Percentiles rank a stretch among this genome's conserved stretches.
phyloP scores from a whole-genome alignment of 2,888 invertebrate species.

The Saturnia pavonia region DNA sequence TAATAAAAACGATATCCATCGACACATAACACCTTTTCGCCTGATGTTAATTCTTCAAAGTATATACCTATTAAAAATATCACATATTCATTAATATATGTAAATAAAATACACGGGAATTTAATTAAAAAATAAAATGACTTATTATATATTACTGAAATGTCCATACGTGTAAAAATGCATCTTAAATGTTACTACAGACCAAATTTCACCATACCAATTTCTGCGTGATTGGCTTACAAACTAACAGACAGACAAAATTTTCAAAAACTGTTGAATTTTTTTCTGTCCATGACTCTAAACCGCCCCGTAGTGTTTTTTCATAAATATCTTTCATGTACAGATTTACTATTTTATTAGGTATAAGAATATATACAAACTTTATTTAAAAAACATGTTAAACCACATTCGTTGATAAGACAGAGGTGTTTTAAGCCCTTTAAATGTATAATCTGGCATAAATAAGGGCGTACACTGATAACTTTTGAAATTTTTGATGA shows the following conservation, averaged over 20 bases:
- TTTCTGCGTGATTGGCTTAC: too few species aligned
- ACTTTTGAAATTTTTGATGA: background rate
- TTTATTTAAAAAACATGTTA: too few species aligned
- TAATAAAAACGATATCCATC: constrained; percentile 31
- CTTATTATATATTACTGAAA: background rate
- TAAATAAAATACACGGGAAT: background rate
- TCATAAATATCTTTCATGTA: too few species aligned
- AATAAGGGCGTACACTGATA: background rate
- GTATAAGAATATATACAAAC: too few species aligned
- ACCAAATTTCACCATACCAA: too few species aligned
- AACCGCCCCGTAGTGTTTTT: too few species aligned
- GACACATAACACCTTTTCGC: constrained; percentile 22
- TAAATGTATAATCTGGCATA: background rate
- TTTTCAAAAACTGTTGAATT: too few species aligned
- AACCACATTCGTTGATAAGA: background rate
- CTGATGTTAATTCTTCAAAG: constrained; percentile 27
- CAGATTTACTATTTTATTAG: too few species aligned
- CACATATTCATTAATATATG: background rate
- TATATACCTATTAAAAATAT: constrained; percentile 27
- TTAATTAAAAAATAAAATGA: background rate
- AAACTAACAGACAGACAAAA: too few species aligned
- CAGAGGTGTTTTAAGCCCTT: background rate
- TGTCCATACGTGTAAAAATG: too few species aligned
- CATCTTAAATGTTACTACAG: too few species aligned
- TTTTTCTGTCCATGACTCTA: too few species aligned